Percentiles rank a stretch among this genome's conserved stretches.
Evolutionary conservation across 2,797 vertebrate species (phyloP).

Genomic region (Pagetopsis macropterus): DNA sequence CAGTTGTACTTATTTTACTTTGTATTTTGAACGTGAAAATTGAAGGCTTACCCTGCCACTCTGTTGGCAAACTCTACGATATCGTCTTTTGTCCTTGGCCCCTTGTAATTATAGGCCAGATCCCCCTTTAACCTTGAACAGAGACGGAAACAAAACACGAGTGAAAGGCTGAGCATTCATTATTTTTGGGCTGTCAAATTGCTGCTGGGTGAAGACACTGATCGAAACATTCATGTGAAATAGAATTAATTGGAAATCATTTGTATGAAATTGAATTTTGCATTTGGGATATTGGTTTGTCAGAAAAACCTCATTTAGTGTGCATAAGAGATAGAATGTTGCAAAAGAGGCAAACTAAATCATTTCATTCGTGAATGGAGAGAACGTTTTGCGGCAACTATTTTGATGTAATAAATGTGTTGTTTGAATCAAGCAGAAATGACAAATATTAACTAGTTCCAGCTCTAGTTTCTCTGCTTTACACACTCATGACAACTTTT

Average conservation of each 20-base stretch:
- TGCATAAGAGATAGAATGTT: not conserved
- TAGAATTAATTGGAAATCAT: not conserved
- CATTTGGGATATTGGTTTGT: not conserved
- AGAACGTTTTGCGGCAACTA: not conserved
- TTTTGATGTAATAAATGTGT: not conserved
- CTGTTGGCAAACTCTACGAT: constrained; percentile 98
- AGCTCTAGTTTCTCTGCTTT: not conserved
- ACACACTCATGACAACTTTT: not conserved
- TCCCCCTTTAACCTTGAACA: constrained; percentile 91
- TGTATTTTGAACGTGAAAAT: not conserved
- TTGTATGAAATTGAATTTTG: not conserved
- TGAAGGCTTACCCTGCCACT: constrained; percentile 89
- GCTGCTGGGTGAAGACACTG: not conserved
- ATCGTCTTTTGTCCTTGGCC: constrained; percentile 96
- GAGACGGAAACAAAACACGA: not conserved
- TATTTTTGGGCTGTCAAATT: not conserved
- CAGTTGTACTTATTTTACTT: constrained; percentile 7
- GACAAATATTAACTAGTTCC: not conserved
- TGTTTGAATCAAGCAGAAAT: not conserved
- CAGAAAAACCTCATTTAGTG: not conserved
- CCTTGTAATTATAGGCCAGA: constrained; percentile 96
- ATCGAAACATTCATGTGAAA: not conserved
- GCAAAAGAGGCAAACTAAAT: not conserved
- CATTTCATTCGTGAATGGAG: not conserved
- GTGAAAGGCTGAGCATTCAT: not conserved